Percentiles rank a stretch among this genome's conserved stretches.
phyloP scores from a whole-genome alignment of 2,888 invertebrate genomes.

The Acanthosoma haemorrhoidale region DNA sequence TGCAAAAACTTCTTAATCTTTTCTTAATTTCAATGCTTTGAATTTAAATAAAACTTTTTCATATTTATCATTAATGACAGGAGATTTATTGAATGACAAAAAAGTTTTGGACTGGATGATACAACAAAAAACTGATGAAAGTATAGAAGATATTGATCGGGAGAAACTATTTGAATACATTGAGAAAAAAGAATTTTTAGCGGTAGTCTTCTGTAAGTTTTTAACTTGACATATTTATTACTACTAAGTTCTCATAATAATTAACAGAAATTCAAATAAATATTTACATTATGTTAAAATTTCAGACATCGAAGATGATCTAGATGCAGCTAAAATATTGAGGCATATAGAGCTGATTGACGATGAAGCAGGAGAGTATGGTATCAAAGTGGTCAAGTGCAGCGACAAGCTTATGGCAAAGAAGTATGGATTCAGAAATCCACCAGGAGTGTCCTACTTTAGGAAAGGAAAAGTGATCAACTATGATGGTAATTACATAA shows the following conservation, averaged over 20 bases:
- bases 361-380: slow-evolving; percentile 86
- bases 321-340: slow-evolving; percentile 71
- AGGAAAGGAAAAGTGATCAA: slow-evolving; percentile 81
- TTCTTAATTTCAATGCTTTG: too few species aligned
- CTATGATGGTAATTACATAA: slow-evolving; percentile 60
- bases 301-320: slow-evolving; percentile 74
- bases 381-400: slow-evolving; percentile 84
- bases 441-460: slow-evolving; percentile 87
- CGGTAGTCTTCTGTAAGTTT: slow-evolving; percentile 85
- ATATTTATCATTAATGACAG: slow-evolving; percentile 47
- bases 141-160: slow-evolving; percentile 82
- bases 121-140: slow-evolving; percentile 84
- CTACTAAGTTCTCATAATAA: background rate
- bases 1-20: too few species aligned
- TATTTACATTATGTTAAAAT: background rate
- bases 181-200: slow-evolving; percentile 83
- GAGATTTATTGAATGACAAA: slow-evolving; percentile 67
- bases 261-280: background rate
- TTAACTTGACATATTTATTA: background rate
- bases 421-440: slow-evolving; percentile 83
- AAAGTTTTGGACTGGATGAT: slow-evolving; percentile 88
- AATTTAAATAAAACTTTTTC: background rate
- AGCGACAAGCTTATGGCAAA: slow-evolving; percentile 86
- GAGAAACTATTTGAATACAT: slow-evolving; percentile 77
- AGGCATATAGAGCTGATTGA: slow-evolving; percentile 84